phyloP scores from a whole-genome alignment of 1,140 invertebrate species.

The Cephus cinctus region DNA sequence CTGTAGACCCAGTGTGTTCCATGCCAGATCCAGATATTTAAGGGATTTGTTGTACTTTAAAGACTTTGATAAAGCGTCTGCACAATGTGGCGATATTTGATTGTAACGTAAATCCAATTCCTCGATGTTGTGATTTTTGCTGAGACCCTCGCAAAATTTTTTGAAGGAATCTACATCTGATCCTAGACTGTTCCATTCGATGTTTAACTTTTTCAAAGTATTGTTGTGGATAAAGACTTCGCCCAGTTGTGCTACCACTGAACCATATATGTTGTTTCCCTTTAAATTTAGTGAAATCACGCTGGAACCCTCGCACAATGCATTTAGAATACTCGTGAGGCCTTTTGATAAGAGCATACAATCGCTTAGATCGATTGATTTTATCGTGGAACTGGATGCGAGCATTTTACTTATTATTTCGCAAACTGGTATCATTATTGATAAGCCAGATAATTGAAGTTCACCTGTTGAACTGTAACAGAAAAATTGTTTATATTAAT shows the following conservation, averaged over 20 bases:
- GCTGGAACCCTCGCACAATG: constrained; percentile 40
- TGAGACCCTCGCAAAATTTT: constrained; percentile 45
- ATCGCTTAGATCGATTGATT: constrained; percentile 37
- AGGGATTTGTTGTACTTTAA: constrained; percentile 43
- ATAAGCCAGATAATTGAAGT: constrained; percentile 33
- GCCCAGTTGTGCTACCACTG: constrained; percentile 36
- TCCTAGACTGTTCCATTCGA: constrained; percentile 53
- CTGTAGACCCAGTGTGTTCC: constrained; percentile 49
- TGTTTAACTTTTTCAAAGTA: constrained; percentile 37
- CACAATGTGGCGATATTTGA: constrained; percentile 44
- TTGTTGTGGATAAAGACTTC: constrained; percentile 43
- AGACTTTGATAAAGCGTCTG: constrained; percentile 31
- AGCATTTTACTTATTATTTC: constrained; percentile 41
- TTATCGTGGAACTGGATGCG: constrained; percentile 40
- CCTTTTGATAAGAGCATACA: constrained; percentile 45
- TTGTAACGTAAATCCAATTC: constrained; percentile 51
- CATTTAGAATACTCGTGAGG: constrained; percentile 33
- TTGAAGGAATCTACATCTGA: constrained; percentile 37
- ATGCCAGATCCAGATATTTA: constrained; percentile 42
- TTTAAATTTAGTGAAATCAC: constrained; percentile 43
- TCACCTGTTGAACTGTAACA: constrained; percentile 35
- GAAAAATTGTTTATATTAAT: constrained; percentile 1
- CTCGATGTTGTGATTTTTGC: constrained; percentile 45
- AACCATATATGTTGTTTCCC: constrained; percentile 49
- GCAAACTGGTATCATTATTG: constrained; percentile 42